Conservation (phyloP, 2,113 vertebrate genomes). For the Ptilonorhynchus violaceus region DNA sequence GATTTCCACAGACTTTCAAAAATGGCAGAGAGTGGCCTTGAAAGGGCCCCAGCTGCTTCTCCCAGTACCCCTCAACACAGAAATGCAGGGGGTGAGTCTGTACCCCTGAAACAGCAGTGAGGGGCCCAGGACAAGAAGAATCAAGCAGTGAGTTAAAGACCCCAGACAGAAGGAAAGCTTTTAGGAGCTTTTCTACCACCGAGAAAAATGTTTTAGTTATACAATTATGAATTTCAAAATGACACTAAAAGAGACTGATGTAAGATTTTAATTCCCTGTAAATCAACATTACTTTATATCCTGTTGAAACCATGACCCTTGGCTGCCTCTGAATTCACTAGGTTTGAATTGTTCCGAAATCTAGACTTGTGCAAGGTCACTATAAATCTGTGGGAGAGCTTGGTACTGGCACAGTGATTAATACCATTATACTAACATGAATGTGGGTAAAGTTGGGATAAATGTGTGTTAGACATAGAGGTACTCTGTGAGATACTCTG, state of each 20-base stretch:
- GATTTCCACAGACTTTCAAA: background rate
- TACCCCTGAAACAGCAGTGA: fast-evolving
- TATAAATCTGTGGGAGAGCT: background rate
- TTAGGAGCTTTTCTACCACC: background rate
- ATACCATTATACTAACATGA: background rate
- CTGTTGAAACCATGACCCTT: background rate
- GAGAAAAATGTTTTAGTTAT: background rate
- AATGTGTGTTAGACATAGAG: background rate
- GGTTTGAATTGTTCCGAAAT: background rate
- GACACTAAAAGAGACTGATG: background rate
- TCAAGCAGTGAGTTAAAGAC: background rate
- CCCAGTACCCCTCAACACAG: background rate
- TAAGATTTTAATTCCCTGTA: background rate
- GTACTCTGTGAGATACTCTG: background rate
- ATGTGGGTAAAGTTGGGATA: background rate
- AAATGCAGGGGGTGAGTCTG: fast-evolving
- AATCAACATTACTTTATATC: background rate
- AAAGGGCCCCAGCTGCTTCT: background rate
- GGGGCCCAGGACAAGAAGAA: fast-evolving
- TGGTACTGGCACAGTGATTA: background rate
- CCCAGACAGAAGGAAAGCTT: background rate
- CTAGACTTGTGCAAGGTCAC: background rate
- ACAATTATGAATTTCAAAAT: background rate
- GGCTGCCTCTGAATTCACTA: background rate
- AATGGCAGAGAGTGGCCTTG: background rate